These are phyloP conservation scores for Alectura lathami DNA, from an alignment of 2,113 vertebrate genomes.

Conservation along the genomic window DNA sequence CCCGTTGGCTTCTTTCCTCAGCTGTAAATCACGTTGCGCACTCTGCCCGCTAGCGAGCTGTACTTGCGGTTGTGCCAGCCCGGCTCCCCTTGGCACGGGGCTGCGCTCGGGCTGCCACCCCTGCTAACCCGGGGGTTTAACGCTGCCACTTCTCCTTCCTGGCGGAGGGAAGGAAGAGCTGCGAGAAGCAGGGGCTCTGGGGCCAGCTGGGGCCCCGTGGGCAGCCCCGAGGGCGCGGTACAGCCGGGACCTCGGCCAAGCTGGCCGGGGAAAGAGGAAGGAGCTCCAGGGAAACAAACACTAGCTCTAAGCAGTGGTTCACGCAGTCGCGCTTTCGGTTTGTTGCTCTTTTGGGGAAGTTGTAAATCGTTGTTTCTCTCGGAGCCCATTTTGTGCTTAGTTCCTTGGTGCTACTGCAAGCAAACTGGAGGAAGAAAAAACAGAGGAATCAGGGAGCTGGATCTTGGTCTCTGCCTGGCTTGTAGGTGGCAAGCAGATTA, in stretches of 20 bases:
- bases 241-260: not conserved
- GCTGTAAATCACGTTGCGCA: not conserved
- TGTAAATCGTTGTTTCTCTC: not conserved
- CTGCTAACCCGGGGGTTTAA: not conserved
- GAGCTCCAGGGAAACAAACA: not conserved
- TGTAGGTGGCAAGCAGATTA: not conserved
- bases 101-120: not conserved
- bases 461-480: not conserved
- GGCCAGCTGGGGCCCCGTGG: not conserved
- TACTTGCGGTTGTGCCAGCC: not conserved
- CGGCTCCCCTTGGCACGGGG: not conserved
- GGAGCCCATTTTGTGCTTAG: not conserved
- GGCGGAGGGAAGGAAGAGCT: not conserved
- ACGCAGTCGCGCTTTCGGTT: not conserved
- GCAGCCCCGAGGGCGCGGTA: not conserved
- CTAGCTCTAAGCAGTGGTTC: rapidly evolving
- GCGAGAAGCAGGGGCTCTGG: not conserved
- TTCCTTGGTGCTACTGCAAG: not conserved
- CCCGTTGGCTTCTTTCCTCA: not conserved
- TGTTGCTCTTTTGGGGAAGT: not conserved
- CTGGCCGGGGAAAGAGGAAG: not conserved
- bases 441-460: not conserved
- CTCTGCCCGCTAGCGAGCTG: too few species aligned
- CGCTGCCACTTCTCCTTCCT: not conserved
- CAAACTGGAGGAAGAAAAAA: not conserved